A percentile compares a stretch with the other conserved stretches of the same genome.
Conservation (phyloP, 2,113 vertebrate species). For the Orycteropus afer region DNA sequence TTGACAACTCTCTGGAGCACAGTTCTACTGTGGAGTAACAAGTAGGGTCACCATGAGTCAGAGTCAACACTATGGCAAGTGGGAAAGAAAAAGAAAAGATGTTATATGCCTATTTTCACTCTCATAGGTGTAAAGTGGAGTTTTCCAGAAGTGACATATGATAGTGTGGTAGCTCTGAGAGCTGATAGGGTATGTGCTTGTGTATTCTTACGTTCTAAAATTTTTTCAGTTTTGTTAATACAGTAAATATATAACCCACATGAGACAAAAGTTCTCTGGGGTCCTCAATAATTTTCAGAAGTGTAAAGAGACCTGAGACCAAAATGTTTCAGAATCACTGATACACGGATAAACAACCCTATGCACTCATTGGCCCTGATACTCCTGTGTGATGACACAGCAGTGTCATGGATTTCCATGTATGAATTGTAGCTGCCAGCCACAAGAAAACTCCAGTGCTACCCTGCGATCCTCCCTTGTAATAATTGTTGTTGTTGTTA, state of each 20-base stretch:
- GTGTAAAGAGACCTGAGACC: background rate
- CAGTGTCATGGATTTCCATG: background rate
- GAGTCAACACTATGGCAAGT: no score
- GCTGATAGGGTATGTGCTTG: background rate
- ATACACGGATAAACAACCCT: background rate
- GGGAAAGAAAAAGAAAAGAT: background rate
- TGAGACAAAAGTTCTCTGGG: background rate
- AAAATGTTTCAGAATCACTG: background rate
- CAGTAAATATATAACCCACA: background rate
- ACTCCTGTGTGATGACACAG: background rate
- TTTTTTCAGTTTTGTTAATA: background rate
- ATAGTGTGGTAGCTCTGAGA: background rate
- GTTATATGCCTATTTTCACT: background rate
- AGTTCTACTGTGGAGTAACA: background rate
- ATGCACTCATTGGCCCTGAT: background rate
- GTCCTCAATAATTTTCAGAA: slow-evolving; percentile 1
- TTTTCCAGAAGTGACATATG: background rate
- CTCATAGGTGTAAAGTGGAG: background rate
- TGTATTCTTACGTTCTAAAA: background rate
- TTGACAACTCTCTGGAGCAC: background rate
- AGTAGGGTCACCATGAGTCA: background rate
- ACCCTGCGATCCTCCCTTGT: background rate
- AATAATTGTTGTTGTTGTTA: no score
- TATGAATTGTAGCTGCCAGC: background rate
- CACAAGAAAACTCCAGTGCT: background rate